A percentile compares a stretch with the other conserved stretches of the same genome.
Conservation (phyloP, 2,113 vertebrate genomes). For the Ranitomeya variabilis region DNA sequence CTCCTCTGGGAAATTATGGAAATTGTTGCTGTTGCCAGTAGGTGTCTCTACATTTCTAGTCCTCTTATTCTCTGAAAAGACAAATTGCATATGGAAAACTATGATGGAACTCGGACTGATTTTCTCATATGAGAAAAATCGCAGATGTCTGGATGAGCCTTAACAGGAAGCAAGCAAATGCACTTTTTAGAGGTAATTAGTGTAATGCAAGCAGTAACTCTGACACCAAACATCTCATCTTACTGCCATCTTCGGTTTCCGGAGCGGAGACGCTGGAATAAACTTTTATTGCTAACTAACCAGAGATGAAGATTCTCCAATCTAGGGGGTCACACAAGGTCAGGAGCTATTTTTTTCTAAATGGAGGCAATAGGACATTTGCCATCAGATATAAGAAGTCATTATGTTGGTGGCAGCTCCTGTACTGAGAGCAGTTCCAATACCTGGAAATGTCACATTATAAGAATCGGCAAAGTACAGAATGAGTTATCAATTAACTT, state of each 20-base stretch:
- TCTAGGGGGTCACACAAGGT: background rate
- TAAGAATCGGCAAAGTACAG: background rate
- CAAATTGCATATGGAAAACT: too few species aligned
- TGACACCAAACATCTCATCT: too few species aligned
- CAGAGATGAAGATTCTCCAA: background rate
- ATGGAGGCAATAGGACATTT: background rate
- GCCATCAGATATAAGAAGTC: background rate
- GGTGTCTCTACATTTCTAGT: too few species aligned
- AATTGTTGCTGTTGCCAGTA: too few species aligned
- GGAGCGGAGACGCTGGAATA: background rate
- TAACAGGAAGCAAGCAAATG: background rate
- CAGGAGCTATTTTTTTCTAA: background rate
- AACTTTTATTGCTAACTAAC: background rate
- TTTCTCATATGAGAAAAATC: too few species aligned
- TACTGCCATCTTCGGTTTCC: background rate
- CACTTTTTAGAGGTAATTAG: background rate
- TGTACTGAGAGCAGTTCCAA: too few species aligned
- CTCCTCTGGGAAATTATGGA: too few species aligned
- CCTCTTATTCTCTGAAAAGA: too few species aligned
- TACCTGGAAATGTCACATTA: background rate
- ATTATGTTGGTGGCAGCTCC: background rate
- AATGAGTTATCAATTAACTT: conserved; percentile 8
- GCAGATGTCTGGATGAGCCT: too few species aligned
- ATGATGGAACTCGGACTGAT: too few species aligned
- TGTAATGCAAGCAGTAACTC: background rate